These are phyloP conservation scores for Seira sanloemensis DNA, from an alignment of 2,888 invertebrate species.

Conservation along the genomic window DNA sequence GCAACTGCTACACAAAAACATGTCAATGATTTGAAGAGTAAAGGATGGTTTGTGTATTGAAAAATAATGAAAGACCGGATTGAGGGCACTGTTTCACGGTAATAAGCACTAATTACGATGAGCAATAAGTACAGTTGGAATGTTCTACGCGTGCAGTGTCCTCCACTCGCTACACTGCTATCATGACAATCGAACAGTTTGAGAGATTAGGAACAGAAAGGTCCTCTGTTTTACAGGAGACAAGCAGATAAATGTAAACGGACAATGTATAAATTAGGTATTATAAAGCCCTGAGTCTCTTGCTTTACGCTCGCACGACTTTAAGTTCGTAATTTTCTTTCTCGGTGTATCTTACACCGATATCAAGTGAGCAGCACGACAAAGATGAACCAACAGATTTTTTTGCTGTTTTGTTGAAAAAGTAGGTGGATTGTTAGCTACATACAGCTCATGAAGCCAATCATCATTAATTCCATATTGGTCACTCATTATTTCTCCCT, in stretches of 20 bases:
- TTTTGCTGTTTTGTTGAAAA: background rate
- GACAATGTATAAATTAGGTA: conserved; percentile 14
- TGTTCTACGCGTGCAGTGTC: conserved; percentile 16
- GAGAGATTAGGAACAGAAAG: conserved; percentile 32
- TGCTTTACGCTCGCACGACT: conserved; percentile 15
- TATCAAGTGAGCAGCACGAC: background rate
- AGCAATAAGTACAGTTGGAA: conserved; percentile 50
- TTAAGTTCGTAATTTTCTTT: background rate
- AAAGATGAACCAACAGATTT: conserved; percentile 8
- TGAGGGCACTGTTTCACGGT: conserved; percentile 66
- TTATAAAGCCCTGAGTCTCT: too few relatives aligned
- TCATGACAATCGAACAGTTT: conserved; percentile 11
- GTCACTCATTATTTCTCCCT: conserved; percentile 51
- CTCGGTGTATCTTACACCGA: background rate
- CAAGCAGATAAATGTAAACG: conserved; percentile 17
- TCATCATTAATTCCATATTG: conserved; percentile 55
- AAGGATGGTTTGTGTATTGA: background rate
- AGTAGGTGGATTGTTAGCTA: conserved; percentile 8
- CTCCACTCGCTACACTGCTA: background rate
- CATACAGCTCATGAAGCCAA: background rate
- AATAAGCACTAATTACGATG: conserved; percentile 63
- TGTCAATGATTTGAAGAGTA: background rate
- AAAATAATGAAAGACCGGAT: conserved; percentile 43
- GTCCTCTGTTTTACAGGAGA: conserved; percentile 22
- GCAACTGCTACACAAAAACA: background rate